A percentile compares a stretch with the other conserved stretches of the same genome.
Conservation (phyloP, 1,140 invertebrate species). For the Pogonomyrmex californicus region DNA sequence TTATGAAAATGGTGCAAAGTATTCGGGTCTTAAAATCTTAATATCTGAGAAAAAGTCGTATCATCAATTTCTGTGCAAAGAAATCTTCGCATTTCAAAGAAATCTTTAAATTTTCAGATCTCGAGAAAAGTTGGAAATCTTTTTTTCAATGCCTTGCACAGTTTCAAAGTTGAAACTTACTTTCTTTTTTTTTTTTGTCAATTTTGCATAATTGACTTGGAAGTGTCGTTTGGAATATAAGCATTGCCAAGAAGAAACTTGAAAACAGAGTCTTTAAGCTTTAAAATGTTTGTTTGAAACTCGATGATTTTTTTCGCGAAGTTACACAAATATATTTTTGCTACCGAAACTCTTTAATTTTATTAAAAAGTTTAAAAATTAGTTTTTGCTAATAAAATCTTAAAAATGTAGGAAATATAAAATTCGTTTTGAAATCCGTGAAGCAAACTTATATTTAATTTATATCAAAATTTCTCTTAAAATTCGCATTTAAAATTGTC, state of each 20-base stretch:
- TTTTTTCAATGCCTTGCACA: not conserved
- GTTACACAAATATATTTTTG: no score
- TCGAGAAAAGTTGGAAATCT: not conserved
- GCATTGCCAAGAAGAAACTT: not conserved
- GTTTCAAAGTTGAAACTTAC: not conserved
- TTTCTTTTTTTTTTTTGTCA: conserved; percentile 6
- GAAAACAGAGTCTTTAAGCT: not conserved
- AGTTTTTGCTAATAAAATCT: not conserved
- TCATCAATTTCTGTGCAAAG: not conserved
- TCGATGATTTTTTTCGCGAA: no score
- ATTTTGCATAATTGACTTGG: conserved; percentile 18
- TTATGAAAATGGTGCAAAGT: not conserved
- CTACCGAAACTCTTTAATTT: no score
- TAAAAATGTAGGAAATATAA: not conserved
- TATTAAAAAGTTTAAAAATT: no score
- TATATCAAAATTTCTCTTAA: no score
- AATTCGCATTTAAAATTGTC: conserved; percentile 26
- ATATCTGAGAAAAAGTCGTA: not conserved
- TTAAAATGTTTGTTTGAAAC: not conserved
- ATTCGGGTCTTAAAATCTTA: not conserved
- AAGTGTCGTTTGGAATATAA: not conserved
- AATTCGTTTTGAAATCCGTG: not conserved
- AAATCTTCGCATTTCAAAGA: not conserved
- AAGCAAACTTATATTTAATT: no score
- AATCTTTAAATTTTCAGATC: conserved; percentile 3